Base-by-base conservation (phyloP, 2,797 vertebrate genomes). In the Halcyon leucocephala region DNA sequence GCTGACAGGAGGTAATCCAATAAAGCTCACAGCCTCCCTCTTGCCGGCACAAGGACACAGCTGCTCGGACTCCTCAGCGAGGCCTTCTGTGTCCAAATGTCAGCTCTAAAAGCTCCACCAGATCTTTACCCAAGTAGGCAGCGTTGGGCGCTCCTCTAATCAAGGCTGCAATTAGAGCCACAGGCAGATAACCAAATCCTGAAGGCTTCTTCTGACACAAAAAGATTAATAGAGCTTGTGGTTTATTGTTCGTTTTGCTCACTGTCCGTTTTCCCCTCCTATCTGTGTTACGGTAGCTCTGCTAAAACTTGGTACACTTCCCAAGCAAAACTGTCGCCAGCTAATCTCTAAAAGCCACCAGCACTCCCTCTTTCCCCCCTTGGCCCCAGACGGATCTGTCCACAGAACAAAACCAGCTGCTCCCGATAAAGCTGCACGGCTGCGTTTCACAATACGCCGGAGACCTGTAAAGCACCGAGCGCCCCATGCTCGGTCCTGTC, bases 1-100 rank as follows among this genome's bases (percentile, higher is more conserved):
- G 89, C 95, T 95, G 89, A 97, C 84, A 92, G 91, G 82, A 84
- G 67, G 62, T 92, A 94, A 96, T 96, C 92, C 93, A 95, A 97
- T 93, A 95, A 95, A 91, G 49, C 4, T 6, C 57, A 39, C 87
- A 84, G 85, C 54, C 82, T 94, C 86, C 62, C 76, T 88, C 86
- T 71, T 1, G 25, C 71, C 52, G 54, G 88, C 61, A 77, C 84
- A 95, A 96, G 94, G 91, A 82, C 94, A 93, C 95, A 97, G 95
- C 91, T 95, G 91, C 79, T 96, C 79, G 52, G 66, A 89, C 74
- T 90, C 78, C 86, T 95, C 93, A 95, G 70, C 65, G 16, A 92
- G 91, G 52, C 89, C 70, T 78, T 33, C 20, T 29, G 54, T 78
- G 65, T 66, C 74, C 81, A 90, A 93, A 88, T 18, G 41, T 42